Base-by-base conservation (phyloP, 2,113 vertebrate species). In the Sapajus apella region DNA sequence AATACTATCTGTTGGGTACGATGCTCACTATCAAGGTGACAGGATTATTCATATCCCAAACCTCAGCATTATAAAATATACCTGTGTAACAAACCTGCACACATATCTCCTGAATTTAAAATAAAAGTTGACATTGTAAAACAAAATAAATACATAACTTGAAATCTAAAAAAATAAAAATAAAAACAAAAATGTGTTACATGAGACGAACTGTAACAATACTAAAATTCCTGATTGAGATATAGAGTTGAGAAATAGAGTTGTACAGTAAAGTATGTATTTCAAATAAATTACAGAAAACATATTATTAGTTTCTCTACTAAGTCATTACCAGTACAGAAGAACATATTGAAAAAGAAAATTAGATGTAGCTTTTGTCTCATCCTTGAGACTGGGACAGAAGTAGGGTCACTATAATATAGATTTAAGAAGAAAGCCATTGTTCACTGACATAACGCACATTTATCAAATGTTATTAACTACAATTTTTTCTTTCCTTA, bases 241-340 rank as follows among this genome's bases (percentile, higher is more conserved):
- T 52, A 92, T n/a, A 58, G 16, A 94, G 21, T 40, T 50, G 43
- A 47, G n/a, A 64, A 64, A 64, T 30, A 64, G 27, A 64, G 27
- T 64, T 73, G 47, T 56, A 55, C 2, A 72, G 9, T 47, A 55
- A 91, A 80, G 89, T 82, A 76, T 56, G 6, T 9, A 97, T 82
- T 92, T 92, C 18, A 92, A 83, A 76, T 75, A 92, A 92, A 87
- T 91, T 37, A 45, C 37, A 37, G 58, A 93, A 91, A 64, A 73
- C 23, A 43, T 73, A 21, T 35, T 58, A 79, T 83, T 94, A 14
- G 35, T 95, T 86, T 95, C 73, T 82, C 82, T 27, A 70, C 72
- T 91, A 87, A 73, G 61, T 80, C n/a, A 58, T 73, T 90, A 43
- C 11, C 23, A 83, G 23, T 12, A 68, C 12, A 86, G 52, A 83